Evolutionary conservation across 1,140 invertebrate genomes (phyloP), one percentile per base, ranked within the genome.

Genomic region (Drosophila sp.): DNA sequence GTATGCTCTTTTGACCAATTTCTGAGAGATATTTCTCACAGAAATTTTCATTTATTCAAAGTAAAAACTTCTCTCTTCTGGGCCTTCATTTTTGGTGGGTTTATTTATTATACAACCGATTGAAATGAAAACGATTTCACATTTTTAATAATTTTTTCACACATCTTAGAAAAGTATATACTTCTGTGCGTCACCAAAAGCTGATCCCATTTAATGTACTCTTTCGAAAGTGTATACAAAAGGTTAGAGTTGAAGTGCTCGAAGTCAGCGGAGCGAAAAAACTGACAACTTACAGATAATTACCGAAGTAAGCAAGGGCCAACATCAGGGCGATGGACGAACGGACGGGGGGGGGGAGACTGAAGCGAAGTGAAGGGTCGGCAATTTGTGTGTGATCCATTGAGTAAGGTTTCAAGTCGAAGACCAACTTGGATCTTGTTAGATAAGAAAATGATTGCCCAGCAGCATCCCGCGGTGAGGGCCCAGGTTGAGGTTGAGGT

Each of bases 261-360:
- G 40, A 58, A 70, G 66, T 40, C 70, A 80, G 68, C 71, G 57
- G 76, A 86, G 86, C 79, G 79, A 90, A 90, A 83, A 80, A 90
- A 90, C 86, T 90, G 82, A 90, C 86, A 90, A 87, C 87, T 90
- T 90, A 90, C 82, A 87, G 79, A 83, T 90, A 90, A 90, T 90
- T 90, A 90, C 82, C 70, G 68, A 83, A 73, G 72, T 72, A 79
- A 72, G 86, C 70, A 79, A 70, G 78, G 72, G 69, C 60, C 55
- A 33, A 62, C 67, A 54, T 65, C 58, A 50, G 27, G 50, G 3
- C 54, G 55, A 54, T 30, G 38, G 2, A 27, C 41, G 40, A 64
- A 29, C 60, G 55, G 33, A 23, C 27, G 47, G 35, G 7, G 54
- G 47, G 6, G 56, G n/a, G 41, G 47, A 29, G 41, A 7, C 33